Percentiles rank a stretch among this genome's conserved stretches.
Evolutionary conservation across 2,888 invertebrate genomes (phyloP).

Genomic region (Cetonia aurata): DNA sequence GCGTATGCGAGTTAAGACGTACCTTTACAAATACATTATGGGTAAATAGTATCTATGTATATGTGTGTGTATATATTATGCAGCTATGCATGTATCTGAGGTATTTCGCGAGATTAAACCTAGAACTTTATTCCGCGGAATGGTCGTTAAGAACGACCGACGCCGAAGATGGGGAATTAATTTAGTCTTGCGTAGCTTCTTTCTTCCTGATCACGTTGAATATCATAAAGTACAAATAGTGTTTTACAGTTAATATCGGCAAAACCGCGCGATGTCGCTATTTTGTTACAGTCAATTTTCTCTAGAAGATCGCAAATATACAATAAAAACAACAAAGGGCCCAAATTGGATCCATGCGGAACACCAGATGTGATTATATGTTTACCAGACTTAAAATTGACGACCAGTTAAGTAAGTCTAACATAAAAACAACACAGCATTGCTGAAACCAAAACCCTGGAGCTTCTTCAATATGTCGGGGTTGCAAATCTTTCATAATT

Average conservation of each 20-base stretch:
- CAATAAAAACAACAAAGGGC: too few species aligned
- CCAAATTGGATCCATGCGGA: too few species aligned
- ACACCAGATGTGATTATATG: too few species aligned
- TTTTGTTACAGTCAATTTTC: too few species aligned
- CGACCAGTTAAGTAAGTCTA: too few species aligned
- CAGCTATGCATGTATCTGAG: conserved; percentile 6
- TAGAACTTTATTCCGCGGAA: conserved; percentile 14
- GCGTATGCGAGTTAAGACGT: conserved; percentile 15
- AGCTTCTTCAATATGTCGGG: too few species aligned
- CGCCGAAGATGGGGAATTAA: conserved; percentile 8
- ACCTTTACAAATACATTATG: conserved; percentile 12
- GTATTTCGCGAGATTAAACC: conserved; percentile 15
- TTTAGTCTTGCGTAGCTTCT: not conserved
- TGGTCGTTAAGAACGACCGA: not conserved
- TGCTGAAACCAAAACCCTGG: too few species aligned
- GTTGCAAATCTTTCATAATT: too few species aligned
- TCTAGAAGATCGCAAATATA: too few species aligned
- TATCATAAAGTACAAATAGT: conserved; percentile 24
- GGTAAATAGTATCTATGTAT: not conserved
- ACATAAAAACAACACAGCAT: too few species aligned
- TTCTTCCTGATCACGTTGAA: not conserved
- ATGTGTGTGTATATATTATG: conserved; percentile 11
- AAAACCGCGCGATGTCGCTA: not conserved
- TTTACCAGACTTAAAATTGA: too few species aligned
- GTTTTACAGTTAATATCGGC: not conserved